Conservation (phyloP, 1,140 invertebrate species). For the Campodea augens region DNA sequence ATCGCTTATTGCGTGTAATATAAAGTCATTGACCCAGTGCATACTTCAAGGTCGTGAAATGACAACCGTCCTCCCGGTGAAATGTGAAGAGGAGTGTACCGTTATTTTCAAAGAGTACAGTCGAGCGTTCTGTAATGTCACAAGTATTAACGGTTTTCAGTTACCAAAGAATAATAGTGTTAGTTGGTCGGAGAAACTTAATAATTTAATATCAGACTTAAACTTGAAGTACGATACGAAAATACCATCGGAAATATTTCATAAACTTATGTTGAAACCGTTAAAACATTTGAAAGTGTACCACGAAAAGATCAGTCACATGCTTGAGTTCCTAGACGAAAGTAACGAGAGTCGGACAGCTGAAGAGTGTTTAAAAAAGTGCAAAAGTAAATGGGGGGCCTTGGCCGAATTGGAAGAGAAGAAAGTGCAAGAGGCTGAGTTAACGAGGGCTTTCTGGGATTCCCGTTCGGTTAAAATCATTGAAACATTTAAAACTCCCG, state of each 20-base stretch:
- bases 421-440: slow-evolving; percentile 40
- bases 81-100: no score
- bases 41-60: no score
- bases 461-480: slow-evolving; percentile 36
- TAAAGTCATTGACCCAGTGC: no score
- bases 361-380: slow-evolving; percentile 33
- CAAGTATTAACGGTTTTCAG: no score
- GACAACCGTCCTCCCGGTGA: no score
- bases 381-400: slow-evolving; percentile 34
- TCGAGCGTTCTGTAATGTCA: no score
- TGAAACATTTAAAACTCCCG: slow-evolving; percentile 41
- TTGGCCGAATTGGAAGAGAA: slow-evolving; percentile 38
- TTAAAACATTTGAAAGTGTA: slow-evolving; percentile 7
- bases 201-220: no score
- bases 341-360: slow-evolving; percentile 26
- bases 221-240: no score
- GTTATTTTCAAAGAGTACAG: no score
- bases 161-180: no score
- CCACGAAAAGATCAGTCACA: neutral
- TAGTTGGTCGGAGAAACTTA: no score
- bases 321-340: slow-evolving; percentile 16
- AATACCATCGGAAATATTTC: neutral
- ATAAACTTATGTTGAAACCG: slow-evolving; percentile 8
- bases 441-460: slow-evolving; percentile 57
- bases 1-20: no score